Conservation (phyloP, 2,888 invertebrate species). For the Lamproptera curius region DNA sequence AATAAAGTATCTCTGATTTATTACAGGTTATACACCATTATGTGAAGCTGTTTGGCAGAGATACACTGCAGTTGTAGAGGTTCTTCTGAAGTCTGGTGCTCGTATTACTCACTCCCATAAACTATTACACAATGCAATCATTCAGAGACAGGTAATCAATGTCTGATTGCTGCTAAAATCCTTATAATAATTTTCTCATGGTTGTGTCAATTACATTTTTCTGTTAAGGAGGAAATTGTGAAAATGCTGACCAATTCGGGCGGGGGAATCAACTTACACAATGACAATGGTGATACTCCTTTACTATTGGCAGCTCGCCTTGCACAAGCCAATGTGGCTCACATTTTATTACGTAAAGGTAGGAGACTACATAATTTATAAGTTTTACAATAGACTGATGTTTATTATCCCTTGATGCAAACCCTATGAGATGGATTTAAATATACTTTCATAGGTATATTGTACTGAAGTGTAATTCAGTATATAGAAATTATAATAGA, state of each 20-base stretch:
- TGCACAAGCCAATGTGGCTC: conserved; percentile 67
- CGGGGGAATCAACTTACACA: conserved; percentile 80
- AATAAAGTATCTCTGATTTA: background rate
- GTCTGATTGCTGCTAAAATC: background rate
- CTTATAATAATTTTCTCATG: background rate
- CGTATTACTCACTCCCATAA: conserved; percentile 84
- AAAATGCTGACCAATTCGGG: conserved; percentile 71
- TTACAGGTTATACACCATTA: conserved; percentile 81
- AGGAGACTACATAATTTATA: conserved; percentile 24
- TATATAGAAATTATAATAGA: too few relatives aligned
- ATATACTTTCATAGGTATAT: too few relatives aligned
- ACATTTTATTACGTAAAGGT: conserved; percentile 77
- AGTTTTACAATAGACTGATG: too few relatives aligned
- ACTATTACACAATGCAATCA: conserved; percentile 82
- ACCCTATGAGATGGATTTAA: too few relatives aligned
- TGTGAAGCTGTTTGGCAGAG: conserved; percentile 84
- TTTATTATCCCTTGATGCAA: too few relatives aligned
- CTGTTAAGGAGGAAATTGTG: conserved; percentile 69
- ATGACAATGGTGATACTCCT: conserved; percentile 83
- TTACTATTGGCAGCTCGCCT: conserved; percentile 78
- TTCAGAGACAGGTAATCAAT: conserved; percentile 71
- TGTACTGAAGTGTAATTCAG: too few relatives aligned
- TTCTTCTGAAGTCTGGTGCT: conserved; percentile 81
- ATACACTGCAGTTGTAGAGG: conserved; percentile 75
- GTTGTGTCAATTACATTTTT: conserved; percentile 6